Percentiles rank a stretch among this genome's conserved stretches.
Conservation (phyloP, 2,797 vertebrate species). For the Melanotaenia trifasciata region DNA sequence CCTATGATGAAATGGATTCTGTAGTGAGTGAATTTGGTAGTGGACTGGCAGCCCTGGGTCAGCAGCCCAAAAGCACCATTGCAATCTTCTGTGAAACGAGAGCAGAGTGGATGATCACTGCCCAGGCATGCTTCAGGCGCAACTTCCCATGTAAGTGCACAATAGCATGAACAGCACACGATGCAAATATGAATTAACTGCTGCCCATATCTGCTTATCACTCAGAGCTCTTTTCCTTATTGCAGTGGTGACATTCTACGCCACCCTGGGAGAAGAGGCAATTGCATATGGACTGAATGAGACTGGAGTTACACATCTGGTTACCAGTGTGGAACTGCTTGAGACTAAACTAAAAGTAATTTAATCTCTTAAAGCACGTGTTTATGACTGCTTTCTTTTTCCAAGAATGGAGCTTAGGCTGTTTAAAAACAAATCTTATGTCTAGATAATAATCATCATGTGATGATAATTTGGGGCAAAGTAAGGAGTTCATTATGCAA, state of each 20-base stretch:
- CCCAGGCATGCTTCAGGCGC: conserved; percentile 93
- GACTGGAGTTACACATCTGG: conserved; percentile 90
- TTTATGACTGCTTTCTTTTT: not conserved
- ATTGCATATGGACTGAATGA: conserved; percentile 94
- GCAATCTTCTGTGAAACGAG: conserved; percentile 97
- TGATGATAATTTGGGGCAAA: conserved; percentile 12
- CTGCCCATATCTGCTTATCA: not conserved
- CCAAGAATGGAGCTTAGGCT: not conserved
- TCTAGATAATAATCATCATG: not conserved
- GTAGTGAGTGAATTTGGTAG: conserved; percentile 85
- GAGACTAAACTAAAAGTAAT: conserved; percentile 94
- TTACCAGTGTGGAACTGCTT: conserved; percentile 93
- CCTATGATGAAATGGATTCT: conserved; percentile 88
- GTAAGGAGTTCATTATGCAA: not conserved
- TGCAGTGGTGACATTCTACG: conserved; percentile 96
- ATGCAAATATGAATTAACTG: not conserved
- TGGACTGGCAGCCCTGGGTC: conserved; percentile 89
- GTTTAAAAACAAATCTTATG: not conserved
- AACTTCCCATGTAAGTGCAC: conserved; percentile 92
- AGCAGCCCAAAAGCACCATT: conserved; percentile 89
- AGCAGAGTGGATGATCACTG: conserved; percentile 96
- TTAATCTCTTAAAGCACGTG: not conserved
- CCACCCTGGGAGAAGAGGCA: conserved; percentile 95
- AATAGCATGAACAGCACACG: accelerated
- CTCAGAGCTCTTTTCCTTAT: conserved; percentile 15